Evolutionary conservation across 2,797 vertebrate species (phyloP).

Genomic region (Hoplostethus mediterraneus): DNA sequence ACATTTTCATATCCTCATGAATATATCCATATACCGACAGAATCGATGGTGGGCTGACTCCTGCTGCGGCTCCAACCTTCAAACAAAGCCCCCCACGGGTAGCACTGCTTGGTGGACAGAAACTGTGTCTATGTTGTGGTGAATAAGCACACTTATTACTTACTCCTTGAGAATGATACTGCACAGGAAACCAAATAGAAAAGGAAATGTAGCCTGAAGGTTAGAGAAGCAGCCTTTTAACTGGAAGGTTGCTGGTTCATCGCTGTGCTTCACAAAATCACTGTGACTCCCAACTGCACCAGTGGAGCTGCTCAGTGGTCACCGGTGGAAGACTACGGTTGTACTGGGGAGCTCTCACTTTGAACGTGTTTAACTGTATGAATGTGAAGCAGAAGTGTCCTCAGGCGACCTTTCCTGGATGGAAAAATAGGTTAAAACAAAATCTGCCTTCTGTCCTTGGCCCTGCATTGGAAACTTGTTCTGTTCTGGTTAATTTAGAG

Average conservation of each 20-base stretch:
- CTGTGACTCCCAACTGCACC: no score
- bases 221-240: slow-evolving; percentile 18
- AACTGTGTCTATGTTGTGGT: background rate
- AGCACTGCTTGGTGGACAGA: slow-evolving; percentile 12
- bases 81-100: slow-evolving; percentile 46
- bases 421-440: background rate
- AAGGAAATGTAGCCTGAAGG: slow-evolving; percentile 26
- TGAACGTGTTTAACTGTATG: background rate
- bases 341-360: background rate
- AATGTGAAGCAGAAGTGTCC: background rate
- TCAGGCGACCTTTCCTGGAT: background rate
- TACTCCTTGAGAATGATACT: slow-evolving; percentile 30
- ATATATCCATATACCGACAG: slow-evolving; percentile 43
- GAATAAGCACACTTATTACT: slow-evolving; percentile 1
- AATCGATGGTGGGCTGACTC: slow-evolving; percentile 23
- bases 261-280: no score
- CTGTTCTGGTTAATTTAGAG: slow-evolving; percentile 2
- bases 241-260: background rate
- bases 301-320: no score
- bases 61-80: slow-evolving; percentile 32
- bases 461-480: background rate
- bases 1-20: slow-evolving; percentile 54
- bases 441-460: background rate
- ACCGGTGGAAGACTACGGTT: no score
- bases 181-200: slow-evolving; percentile 20